These are phyloP conservation scores for Aphelinus certus DNA, from an alignment of 1,140 invertebrate genomes.

Conservation along the genomic window DNA sequence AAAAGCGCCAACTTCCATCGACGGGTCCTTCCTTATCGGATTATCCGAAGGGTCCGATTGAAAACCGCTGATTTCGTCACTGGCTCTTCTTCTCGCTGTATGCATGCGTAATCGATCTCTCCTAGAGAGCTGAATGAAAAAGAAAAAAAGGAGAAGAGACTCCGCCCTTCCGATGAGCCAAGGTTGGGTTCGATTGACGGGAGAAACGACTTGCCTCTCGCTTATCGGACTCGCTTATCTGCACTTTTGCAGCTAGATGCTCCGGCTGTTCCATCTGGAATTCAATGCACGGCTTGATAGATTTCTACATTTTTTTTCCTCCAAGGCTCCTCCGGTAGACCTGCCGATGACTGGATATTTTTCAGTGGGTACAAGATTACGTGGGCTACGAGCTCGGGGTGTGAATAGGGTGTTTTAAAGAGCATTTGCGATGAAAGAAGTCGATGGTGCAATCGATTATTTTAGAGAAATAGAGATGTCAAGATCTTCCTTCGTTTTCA, in stretches of 20 bases:
- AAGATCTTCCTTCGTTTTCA: no score
- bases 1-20: slow-evolving; percentile 48
- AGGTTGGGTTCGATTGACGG: slow-evolving; percentile 28
- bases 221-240: slow-evolving; percentile 35
- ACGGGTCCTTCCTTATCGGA: slow-evolving; percentile 57
- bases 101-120: slow-evolving; percentile 28
- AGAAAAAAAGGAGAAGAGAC: slow-evolving; percentile 12
- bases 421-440: no score
- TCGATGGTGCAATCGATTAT: no score
- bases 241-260: neutral
- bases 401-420: no score
- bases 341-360: no score
- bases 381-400: no score
- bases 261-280: slow-evolving; percentile 2
- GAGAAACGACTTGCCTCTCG: slow-evolving; percentile 23
- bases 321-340: no score
- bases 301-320: no score
- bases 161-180: neutral
- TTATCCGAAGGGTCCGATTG: slow-evolving; percentile 54
- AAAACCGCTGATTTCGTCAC: slow-evolving; percentile 46
- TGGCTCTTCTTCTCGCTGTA: neutral
- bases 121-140: no score
- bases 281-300: neutral
- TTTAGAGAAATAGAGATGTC: no score
- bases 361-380: no score